phyloP scores from a whole-genome alignment of 2,888 invertebrate genomes.

The Hemistola chrysoprasaria region DNA sequence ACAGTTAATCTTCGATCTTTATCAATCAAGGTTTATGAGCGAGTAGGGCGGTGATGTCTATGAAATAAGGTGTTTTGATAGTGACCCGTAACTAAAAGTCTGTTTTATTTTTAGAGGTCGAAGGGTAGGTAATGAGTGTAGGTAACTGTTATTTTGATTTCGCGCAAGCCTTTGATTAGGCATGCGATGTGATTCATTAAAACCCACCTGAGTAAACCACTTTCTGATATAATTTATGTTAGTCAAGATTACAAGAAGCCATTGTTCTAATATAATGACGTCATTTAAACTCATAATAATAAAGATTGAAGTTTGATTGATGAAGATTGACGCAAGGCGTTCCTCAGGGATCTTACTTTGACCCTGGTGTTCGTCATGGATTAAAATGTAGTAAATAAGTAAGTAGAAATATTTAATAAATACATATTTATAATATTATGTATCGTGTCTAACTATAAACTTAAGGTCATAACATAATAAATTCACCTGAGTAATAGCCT shows the following conservation, averaged over 20 bases:
- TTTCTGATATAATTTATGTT: constrained; percentile 17
- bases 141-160: constrained; percentile 2
- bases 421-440: no score
- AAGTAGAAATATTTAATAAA: no score
- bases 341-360: constrained; percentile 1
- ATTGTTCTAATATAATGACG: constrained; percentile 23
- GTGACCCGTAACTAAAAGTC: no score
- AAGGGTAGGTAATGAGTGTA: no score
- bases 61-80: no score
- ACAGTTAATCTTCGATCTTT: no score
- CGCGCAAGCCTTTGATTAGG: constrained; percentile 9
- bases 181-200: constrained; percentile 16
- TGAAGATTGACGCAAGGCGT: not conserved
- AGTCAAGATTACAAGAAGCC: constrained; percentile 15
- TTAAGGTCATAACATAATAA: not conserved
- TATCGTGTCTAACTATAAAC: not conserved
- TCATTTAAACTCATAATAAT: constrained; percentile 10
- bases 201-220: constrained; percentile 26
- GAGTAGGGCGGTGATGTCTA: no score
- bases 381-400: no score
- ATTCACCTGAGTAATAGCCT: no score
- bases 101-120: no score
- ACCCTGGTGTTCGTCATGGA: no score
- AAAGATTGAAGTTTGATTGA: constrained; percentile 1
- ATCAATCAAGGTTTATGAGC: no score